These are phyloP conservation scores for Xiphophorus birchmanni DNA, from an alignment of 2,797 vertebrate species.

Conservation along the genomic window DNA sequence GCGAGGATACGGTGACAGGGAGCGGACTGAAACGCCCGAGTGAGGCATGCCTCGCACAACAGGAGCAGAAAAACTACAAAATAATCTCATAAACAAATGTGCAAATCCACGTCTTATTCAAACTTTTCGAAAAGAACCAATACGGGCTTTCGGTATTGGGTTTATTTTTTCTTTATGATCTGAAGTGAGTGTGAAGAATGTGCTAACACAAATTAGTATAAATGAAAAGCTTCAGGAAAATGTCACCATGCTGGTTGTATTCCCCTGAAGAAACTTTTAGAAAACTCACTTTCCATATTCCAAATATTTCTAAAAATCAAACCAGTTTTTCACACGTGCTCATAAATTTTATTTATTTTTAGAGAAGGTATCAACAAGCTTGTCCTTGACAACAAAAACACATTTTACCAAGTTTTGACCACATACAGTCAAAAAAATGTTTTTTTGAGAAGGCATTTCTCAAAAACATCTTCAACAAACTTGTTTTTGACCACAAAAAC, in stretches of 20 bases:
- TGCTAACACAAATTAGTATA: background rate
- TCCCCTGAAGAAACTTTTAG: background rate
- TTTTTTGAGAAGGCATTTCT: too few species aligned
- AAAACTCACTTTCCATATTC: background rate
- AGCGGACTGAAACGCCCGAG: conserved; percentile 43
- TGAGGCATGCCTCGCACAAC: conserved; percentile 34
- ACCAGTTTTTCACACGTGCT: background rate
- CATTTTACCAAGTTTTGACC: too few species aligned
- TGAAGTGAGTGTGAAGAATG: background rate
- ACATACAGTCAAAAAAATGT: too few species aligned
- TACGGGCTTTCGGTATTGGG: background rate
- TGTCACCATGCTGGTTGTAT: background rate
- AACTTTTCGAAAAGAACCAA: conserved; percentile 2
- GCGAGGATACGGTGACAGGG: conserved; percentile 60
- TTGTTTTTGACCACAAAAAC: background rate
- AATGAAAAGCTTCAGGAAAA: conserved; percentile 8
- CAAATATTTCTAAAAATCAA: background rate
- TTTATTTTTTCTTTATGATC: background rate
- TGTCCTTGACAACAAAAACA: too few species aligned
- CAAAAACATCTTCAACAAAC: too few species aligned
- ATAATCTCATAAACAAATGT: conserved; percentile 28
- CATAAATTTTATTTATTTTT: too few species aligned
- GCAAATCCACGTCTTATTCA: conserved; percentile 14
- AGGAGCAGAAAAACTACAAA: conserved; percentile 9
- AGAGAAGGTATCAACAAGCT: too few species aligned